A percentile compares a stretch with the other conserved stretches of the same genome.
Conservation (phyloP, 1,140 invertebrate species). For the Zaprionus inermis region DNA sequence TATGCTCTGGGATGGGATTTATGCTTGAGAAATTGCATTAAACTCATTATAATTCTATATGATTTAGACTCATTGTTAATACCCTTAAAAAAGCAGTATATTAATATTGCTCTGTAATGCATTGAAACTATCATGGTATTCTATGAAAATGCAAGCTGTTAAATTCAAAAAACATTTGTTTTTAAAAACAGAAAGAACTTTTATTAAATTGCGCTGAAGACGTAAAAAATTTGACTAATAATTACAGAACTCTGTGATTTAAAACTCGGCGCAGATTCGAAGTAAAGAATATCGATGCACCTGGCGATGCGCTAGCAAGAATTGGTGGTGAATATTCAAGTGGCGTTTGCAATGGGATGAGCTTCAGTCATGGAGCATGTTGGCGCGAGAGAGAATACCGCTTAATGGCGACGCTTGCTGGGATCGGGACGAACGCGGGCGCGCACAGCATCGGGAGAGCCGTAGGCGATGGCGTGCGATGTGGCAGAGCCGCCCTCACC, state of each 20-base stretch:
- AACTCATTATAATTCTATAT: no score
- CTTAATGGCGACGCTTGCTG: constrained; percentile 77
- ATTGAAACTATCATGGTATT: no score
- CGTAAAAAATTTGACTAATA: constrained; percentile 69
- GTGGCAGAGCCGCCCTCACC: constrained; percentile 88
- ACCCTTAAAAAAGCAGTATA: no score
- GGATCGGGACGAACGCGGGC: constrained; percentile 68
- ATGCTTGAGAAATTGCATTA: no score
- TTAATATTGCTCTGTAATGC: no score
- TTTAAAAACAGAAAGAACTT: constrained; percentile 60
- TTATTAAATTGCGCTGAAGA: constrained; percentile 56
- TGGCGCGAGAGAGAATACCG: not conserved
- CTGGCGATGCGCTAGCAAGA: constrained; percentile 43
- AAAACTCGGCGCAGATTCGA: constrained; percentile 35
- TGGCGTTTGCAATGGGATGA: constrained; percentile 38
- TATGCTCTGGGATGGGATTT: not conserved
- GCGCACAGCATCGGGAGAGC: constrained; percentile 84
- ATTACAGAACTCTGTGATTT: constrained; percentile 57
- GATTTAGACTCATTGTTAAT: no score
- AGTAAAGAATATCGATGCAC: constrained; percentile 42
- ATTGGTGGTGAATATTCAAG: constrained; percentile 41
- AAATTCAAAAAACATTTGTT: not conserved
- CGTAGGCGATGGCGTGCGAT: constrained; percentile 89
- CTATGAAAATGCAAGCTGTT: no score
- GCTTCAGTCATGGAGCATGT: constrained; percentile 38